phyloP scores from a whole-genome alignment of 2,888 invertebrate genomes.

The Drosophila fungiperda region DNA sequence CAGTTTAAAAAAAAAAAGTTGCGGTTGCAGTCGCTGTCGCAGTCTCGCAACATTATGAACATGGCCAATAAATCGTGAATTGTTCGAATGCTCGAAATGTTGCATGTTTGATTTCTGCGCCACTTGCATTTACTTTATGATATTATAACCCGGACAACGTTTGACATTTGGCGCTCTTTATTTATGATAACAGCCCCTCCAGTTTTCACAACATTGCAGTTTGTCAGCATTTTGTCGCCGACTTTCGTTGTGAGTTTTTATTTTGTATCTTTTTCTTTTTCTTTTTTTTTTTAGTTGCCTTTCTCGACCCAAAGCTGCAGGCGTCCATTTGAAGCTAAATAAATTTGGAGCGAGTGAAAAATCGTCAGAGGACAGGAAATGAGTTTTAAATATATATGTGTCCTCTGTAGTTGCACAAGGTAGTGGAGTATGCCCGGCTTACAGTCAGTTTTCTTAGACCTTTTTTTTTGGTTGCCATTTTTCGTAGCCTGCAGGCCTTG shows the following conservation, averaged over 20 bases:
- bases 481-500: slow-evolving; percentile 52
- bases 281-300: slow-evolving; percentile 2
- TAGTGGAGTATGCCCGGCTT: background rate
- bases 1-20: slow-evolving; percentile 59
- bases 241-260: slow-evolving; percentile 45
- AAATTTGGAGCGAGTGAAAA: slow-evolving; percentile 44
- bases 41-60: slow-evolving; percentile 63
- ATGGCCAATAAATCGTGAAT: slow-evolving; percentile 79
- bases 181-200: slow-evolving; percentile 71
- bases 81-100: slow-evolving; percentile 70
- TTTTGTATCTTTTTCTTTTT: slow-evolving; percentile 8
- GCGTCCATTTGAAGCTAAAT: slow-evolving; percentile 49
- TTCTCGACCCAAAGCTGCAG: slow-evolving; percentile 66
- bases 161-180: slow-evolving; percentile 74
- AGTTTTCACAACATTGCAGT: slow-evolving; percentile 59
- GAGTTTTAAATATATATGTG: slow-evolving; percentile 48
- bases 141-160: slow-evolving; percentile 69
- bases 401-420: background rate
- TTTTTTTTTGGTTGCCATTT: slow-evolving; percentile 6
- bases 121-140: slow-evolving; percentile 80
- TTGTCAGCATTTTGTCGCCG: slow-evolving; percentile 76
- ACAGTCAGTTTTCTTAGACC: background rate
- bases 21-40: background rate
- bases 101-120: slow-evolving; percentile 77
- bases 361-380: slow-evolving; percentile 60